A percentile compares a stretch with the other conserved stretches of the same genome.
Conservation (phyloP, 2,888 invertebrate genomes). For the Drosophila melanocephala region DNA sequence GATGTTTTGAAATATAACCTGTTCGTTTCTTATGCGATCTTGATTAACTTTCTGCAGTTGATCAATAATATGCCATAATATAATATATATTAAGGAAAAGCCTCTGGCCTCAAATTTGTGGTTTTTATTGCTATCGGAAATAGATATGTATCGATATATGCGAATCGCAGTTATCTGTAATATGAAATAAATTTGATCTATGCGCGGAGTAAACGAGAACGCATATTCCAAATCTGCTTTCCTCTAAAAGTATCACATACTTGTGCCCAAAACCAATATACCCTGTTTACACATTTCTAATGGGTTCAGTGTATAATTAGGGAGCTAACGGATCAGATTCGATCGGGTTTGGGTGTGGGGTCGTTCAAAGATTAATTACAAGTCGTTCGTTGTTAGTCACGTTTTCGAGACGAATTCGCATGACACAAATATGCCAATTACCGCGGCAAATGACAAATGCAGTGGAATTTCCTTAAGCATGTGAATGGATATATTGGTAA, state of each 20-base stretch:
- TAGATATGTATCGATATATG: background rate
- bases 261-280: background rate
- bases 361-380: constrained; percentile 37
- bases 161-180: background rate
- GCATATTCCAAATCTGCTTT: no score
- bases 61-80: background rate
- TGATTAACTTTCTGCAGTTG: background rate
- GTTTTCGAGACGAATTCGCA: constrained; percentile 49
- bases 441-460: constrained; percentile 54
- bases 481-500: constrained; percentile 14
- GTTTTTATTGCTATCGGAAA: background rate
- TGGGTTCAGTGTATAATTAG: background rate
- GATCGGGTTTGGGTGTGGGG: background rate
- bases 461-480: constrained; percentile 23
- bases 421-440: constrained; percentile 57
- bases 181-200: no score
- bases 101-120: background rate
- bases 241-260: background rate
- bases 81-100: no score
- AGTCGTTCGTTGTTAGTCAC: constrained; percentile 59
- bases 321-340: background rate
- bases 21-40: background rate
- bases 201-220: no score
- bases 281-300: background rate
- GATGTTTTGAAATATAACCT: background rate